phyloP scores from a whole-genome alignment of 2,113 vertebrate genomes.

The Terrapene triunguis region DNA sequence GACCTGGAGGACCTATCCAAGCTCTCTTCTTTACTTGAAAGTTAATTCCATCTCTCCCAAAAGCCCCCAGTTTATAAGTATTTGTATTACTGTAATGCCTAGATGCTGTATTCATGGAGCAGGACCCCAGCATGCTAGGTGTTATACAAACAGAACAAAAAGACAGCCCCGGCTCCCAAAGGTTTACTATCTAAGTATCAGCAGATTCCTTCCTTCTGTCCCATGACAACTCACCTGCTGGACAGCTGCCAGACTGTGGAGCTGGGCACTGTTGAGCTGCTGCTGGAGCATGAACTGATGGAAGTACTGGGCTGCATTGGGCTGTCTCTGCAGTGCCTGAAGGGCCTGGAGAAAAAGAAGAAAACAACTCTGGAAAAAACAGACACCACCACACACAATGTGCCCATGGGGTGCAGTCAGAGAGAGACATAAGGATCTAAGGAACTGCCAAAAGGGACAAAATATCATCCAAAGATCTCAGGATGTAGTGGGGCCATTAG shows the following conservation, averaged over 20 bases:
- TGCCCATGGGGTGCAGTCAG: background rate
- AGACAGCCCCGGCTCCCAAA: background rate
- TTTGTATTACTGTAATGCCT: background rate
- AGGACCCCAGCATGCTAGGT: background rate
- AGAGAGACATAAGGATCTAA: background rate
- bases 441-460: background rate
- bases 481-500: background rate
- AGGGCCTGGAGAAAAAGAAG: constrained; percentile 84
- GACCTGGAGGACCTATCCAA: background rate
- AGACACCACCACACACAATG: background rate
- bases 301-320: constrained; percentile 97
- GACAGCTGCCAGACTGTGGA: constrained; percentile 96
- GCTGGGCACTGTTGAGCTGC: constrained; percentile 95
- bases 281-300: constrained; percentile 99
- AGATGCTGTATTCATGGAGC: background rate
- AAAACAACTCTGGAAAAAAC: background rate
- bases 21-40: background rate
- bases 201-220: background rate
- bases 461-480: background rate
- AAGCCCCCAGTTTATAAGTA: background rate
- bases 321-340: constrained; percentile 95
- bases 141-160: background rate
- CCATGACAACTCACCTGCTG: constrained; percentile 90
- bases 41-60: background rate
- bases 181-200: background rate